These are phyloP conservation scores for Epinephelus moara DNA, from an alignment of 2,113 vertebrate species.

Conservation along the genomic window DNA sequence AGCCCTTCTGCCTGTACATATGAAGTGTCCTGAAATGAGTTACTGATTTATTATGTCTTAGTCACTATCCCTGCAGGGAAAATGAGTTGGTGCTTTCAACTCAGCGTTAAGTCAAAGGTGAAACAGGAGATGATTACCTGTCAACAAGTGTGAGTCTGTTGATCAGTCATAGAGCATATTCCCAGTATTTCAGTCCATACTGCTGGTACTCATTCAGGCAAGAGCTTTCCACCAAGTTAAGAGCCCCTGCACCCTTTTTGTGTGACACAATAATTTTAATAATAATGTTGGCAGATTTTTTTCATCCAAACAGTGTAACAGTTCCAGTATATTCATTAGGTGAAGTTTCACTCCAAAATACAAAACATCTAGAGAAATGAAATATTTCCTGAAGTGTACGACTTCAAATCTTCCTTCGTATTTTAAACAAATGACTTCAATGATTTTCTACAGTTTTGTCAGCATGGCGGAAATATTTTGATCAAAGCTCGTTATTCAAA, in stretches of 20 bases:
- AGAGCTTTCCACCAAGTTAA: background rate
- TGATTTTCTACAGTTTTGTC: slow-evolving; percentile 21
- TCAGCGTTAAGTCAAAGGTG: background rate
- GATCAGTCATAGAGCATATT: background rate
- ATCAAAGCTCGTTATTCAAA: slow-evolving; percentile 36
- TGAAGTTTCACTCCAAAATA: background rate
- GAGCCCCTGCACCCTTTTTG: background rate
- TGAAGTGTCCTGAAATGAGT: background rate
- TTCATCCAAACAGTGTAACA: slow-evolving; percentile 18
- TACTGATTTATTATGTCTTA: background rate
- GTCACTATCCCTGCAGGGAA: background rate
- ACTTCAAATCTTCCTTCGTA: slow-evolving; percentile 2
- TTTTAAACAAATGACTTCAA: slow-evolving; percentile 8
- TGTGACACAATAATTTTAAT: background rate
- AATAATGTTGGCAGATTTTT: background rate
- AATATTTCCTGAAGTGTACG: slow-evolving; percentile 23
- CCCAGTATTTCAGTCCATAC: background rate
- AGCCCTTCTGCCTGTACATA: background rate
- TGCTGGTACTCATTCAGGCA: background rate
- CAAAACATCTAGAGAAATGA: background rate
- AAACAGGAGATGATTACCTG: background rate
- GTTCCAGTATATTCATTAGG: background rate
- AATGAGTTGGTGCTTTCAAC: background rate
- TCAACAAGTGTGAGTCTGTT: slow-evolving; percentile 2
- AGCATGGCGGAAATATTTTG: slow-evolving; percentile 30